Evolutionary conservation across 2,888 invertebrate species (phyloP), one percentile per base, ranked within the genome.

Genomic region (Microplitis manilae): DNA sequence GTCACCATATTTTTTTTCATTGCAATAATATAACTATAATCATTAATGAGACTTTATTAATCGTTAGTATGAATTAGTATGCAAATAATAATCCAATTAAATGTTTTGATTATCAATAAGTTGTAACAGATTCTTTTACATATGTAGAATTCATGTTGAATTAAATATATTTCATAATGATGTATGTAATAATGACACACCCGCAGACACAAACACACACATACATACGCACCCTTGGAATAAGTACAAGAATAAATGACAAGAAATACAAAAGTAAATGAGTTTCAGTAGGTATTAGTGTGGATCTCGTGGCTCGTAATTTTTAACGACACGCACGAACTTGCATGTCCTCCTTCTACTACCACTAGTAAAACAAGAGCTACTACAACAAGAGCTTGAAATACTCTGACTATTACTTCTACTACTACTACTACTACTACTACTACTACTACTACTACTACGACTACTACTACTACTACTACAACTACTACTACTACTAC

Each of bases 271-370:
- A 50, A 39, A 71, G 71, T 60, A 71, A 71, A 71, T 30, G 39
- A 60, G 71, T 61, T 61, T 71, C 71, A 50, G 9, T 61, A 61
- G 75, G 75, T 69, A 75, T 73, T 73, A 59, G 75, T 74, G 78
- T 76, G 79, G 77, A 75, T 78, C 79, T 75, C 80, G 80, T 77
- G 81, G 79, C 82, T 85, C 85, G 82, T 85, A 83, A 85, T 85
- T 85, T 85, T 84, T 85, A 85, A 85, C 83, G 85, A 84, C 79
- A 77, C 79, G 72, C 77, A 79, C 76, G 81, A 73, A 73, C 82
- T 80, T 78, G 80, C 81, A 75, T 69, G 30, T 20, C 9, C 7
- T 61, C 17, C 13, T 73, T n/a, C 15, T 60, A 62, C 41, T 75
- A 61, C 13, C n/a, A 60, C 61, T 50, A 13, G 9, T 50, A 50